These are phyloP conservation scores for Holothuria leucospilota DNA, from an alignment of 53 echinoderm and acorn worm species.

Conservation along the genomic window DNA sequence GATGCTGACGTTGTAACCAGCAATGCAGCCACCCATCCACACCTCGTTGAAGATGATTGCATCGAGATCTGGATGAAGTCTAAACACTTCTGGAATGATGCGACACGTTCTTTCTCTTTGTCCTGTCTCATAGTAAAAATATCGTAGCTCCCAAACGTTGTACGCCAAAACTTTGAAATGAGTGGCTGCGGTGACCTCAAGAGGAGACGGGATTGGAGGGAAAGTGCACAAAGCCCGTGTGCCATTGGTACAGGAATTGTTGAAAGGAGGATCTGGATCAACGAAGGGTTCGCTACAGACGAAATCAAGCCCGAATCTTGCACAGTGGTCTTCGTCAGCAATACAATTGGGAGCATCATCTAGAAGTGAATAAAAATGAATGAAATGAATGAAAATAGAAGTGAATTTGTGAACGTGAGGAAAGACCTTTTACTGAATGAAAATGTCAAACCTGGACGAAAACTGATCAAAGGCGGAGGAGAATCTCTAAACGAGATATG, in stretches of 20 bases:
- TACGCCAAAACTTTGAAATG: constrained; percentile 79
- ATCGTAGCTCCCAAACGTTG: constrained; percentile 88
- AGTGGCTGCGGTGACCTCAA: constrained; percentile 67
- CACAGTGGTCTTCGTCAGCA: constrained; percentile 68
- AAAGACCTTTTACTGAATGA: no score
- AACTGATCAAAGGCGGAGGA: no score
- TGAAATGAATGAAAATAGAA: no score
- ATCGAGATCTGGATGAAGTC: constrained; percentile 80
- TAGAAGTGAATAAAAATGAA: constrained; percentile 1
- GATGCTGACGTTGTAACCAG: constrained; percentile 71
- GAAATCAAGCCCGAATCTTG: constrained; percentile 78
- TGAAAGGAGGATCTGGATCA: constrained; percentile 45
- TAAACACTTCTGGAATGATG: constrained; percentile 68
- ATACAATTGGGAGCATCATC: constrained; percentile 72
- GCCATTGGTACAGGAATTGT: constrained; percentile 57
- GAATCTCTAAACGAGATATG: no score
- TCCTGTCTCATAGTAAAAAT: constrained; percentile 76
- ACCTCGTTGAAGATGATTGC: constrained; percentile 88
- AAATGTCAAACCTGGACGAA: no score
- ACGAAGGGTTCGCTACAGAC: constrained; percentile 72
- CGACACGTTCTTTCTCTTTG: constrained; percentile 94
- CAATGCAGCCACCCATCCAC: constrained; percentile 92
- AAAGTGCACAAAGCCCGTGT: constrained; percentile 75
- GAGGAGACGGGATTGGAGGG: constrained; percentile 57
- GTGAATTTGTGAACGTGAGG: no score